phyloP scores from a whole-genome alignment of 1,140 invertebrate genomes.

The Trichomalopsis sarcophagae region DNA sequence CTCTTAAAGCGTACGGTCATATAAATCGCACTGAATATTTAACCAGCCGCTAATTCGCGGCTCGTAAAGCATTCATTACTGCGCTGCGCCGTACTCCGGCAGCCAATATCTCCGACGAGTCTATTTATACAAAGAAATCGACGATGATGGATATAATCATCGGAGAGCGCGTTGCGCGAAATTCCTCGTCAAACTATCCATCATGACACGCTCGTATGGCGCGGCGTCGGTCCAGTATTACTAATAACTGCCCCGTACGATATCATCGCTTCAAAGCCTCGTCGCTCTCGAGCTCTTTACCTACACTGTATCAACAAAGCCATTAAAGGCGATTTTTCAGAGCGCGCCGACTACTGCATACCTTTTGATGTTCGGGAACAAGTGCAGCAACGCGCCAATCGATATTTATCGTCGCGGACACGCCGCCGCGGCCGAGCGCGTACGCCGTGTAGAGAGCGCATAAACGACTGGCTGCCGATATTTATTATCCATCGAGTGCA shows the following conservation, averaged over 20 bases:
- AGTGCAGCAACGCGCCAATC: conserved; percentile 39
- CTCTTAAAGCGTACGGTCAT: too few species aligned
- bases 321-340: conserved; percentile 34
- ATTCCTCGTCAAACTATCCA: conserved; percentile 14
- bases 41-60: too few species aligned
- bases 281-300: not conserved
- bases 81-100: too few species aligned
- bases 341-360: not conserved
- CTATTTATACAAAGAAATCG: not conserved
- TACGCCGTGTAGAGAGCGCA: not conserved
- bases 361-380: conserved; percentile 40
- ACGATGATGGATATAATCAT: conserved; percentile 10
- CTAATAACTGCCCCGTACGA: not conserved
- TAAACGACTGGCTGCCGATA: conserved; percentile 29
- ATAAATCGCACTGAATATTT: too few species aligned
- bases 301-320: conserved; percentile 15
- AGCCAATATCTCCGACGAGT: not conserved
- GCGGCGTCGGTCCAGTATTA: not conserved
- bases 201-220: not conserved
- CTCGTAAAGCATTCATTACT: too few species aligned
- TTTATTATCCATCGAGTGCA: conserved; percentile 46
- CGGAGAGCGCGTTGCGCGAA: not conserved
- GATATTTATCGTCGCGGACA: conserved; percentile 37
- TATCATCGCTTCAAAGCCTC: conserved; percentile 36
- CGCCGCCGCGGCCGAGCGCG: not conserved